phyloP scores from a whole-genome alignment of 2,888 invertebrate genomes.

The Phyllotreta cruciferae region DNA sequence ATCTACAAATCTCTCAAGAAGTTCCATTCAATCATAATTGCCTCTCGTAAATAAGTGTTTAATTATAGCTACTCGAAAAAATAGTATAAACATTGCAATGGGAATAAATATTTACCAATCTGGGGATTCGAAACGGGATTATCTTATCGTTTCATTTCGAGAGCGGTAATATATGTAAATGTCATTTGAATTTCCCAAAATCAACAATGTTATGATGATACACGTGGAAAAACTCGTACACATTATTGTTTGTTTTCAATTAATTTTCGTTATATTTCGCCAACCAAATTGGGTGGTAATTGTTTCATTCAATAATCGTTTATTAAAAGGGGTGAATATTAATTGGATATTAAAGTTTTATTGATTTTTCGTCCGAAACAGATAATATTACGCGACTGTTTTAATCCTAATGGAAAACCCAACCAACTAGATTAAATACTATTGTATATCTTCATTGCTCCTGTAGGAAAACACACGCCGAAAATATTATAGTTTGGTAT shows the following conservation, averaged over 20 bases:
- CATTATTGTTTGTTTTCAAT: constrained; percentile 19
- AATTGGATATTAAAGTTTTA: constrained; percentile 12
- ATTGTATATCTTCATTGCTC: too few species aligned
- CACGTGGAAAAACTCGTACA: constrained; percentile 13
- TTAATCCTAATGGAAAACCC: too few species aligned
- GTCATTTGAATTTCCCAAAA: constrained; percentile 9
- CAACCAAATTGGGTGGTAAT: constrained; percentile 17
- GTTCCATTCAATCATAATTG: too few species aligned
- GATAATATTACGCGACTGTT: too few species aligned
- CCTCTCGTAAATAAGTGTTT: too few species aligned
- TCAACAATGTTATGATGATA: constrained; percentile 10
- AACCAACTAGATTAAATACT: too few species aligned
- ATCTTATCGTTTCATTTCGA: constrained; percentile 3
- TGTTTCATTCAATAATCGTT: constrained; percentile 17
- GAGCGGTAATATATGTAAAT: constrained; percentile 15
- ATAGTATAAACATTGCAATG: too few species aligned
- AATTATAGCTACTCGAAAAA: too few species aligned
- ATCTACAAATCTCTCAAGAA: too few species aligned
- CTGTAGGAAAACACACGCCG: too few species aligned
- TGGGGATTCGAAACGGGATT: constrained; percentile 2
- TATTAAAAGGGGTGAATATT: constrained; percentile 11
- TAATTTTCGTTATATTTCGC: constrained; percentile 24
- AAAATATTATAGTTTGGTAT: too few species aligned
- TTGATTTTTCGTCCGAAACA: constrained; percentile 4
- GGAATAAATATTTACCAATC: too few species aligned